Evolutionary conservation across 2,888 invertebrate genomes (phyloP), one percentile per base, ranked within the genome.

Genomic region (Caenorhabditis panamensis): DNA sequence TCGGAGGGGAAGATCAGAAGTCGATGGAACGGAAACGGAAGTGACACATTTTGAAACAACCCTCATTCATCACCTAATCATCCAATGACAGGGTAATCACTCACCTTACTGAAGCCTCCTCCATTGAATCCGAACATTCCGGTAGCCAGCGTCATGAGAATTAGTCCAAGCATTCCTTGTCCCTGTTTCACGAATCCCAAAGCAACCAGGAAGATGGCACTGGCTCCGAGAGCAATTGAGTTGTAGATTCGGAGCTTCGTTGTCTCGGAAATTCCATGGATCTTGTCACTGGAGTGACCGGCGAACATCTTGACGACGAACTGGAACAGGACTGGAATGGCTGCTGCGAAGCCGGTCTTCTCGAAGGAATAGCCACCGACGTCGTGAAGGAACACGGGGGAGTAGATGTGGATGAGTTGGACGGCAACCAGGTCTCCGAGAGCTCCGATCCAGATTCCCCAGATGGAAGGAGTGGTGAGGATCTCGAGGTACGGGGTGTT

Each of bases 351-450:
- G 5, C 90, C 90, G 16, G 90, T 90, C 62, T 90, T 88, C 44
- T 88, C 86, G 11, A 90, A 84, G 0, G 89, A 89, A 61, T 88
- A 83, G 11, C 82, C 82, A 4, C 90, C 85, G 8, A 90, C 87
- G 24, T 79, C 61, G 47, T 82, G 80, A 4, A 87, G 78, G 49
- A 84, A 87, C 0, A 86, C 69, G 0, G 87, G 87, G 2, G 86
- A 86, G 62, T 86, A 87, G 59, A 84, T 87, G 61, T 87, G 87
- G 24, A 87, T 86, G 11, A 87, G 66, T 80, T 87, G 90, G 36
- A 89, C 88, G 13, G 90, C 90, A 26, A 90, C 84, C 20, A 90
- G 84, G 76, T 90, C 89, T 2, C 90, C 90, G n/a, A 89, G 82
- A 2, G 89, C 89, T 6, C 90, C 89, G 16, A 90, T 84, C 79